Percentiles rank a stretch among this genome's conserved stretches.
phyloP scores from a whole-genome alignment of 2,888 invertebrate genomes.

The Ectropis crepuscularia region DNA sequence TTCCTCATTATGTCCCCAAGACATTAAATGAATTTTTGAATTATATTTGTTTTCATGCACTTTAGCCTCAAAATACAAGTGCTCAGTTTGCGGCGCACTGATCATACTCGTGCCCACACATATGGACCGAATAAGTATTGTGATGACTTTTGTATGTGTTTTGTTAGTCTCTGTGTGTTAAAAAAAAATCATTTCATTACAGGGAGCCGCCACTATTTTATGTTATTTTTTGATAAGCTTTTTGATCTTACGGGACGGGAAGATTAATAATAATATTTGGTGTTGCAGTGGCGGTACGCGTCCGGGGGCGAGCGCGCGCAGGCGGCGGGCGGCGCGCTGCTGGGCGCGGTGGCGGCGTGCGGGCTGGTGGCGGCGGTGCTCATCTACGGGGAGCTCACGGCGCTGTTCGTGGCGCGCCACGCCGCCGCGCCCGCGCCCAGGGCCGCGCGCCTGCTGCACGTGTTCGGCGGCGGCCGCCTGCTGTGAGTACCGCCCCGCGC shows the following conservation, averaged over 20 bases:
- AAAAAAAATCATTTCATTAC: too few species aligned
- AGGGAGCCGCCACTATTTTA: too few species aligned
- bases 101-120: too few species aligned
- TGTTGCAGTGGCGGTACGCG: slow-evolving; percentile 75
- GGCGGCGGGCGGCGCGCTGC: slow-evolving; percentile 53
- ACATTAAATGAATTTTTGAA: too few species aligned
- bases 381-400: slow-evolving; percentile 86
- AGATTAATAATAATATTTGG: not conserved
- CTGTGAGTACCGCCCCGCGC: slow-evolving; percentile 69
- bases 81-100: too few species aligned
- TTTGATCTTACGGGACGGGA: not conserved
- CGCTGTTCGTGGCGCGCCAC: slow-evolving; percentile 83
- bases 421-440: slow-evolving; percentile 63
- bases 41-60: too few species aligned
- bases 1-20: too few species aligned
- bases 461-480: slow-evolving; percentile 81
- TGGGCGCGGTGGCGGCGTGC: slow-evolving; percentile 60
- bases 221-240: too few species aligned
- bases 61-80: too few species aligned
- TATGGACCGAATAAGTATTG: too few species aligned
- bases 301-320: slow-evolving; percentile 56
- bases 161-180: too few species aligned
- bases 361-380: slow-evolving; percentile 83
- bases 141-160: too few species aligned
- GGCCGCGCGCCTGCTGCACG: slow-evolving; percentile 67